Percentiles rank a stretch among this genome's conserved stretches.
phyloP scores from a whole-genome alignment of 53 echinoderm and acorn worm genomes.

The Astropecten irregularis region DNA sequence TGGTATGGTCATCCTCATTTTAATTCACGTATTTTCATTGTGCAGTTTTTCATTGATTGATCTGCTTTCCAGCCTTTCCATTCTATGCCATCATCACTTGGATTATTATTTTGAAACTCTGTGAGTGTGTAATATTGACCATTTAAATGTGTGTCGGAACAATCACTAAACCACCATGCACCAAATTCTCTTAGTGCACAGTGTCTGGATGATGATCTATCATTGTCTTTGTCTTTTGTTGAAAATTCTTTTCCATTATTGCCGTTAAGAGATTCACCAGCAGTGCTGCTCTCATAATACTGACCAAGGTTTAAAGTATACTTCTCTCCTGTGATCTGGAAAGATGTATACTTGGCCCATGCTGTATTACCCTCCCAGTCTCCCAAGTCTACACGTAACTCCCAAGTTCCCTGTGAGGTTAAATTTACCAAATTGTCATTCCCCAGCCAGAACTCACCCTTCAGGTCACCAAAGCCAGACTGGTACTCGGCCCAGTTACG shows the following conservation, averaged over 20 bases:
- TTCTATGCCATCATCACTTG: background rate
- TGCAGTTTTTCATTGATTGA: background rate
- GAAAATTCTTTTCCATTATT: background rate
- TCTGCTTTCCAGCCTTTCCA: background rate
- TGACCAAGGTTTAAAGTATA: background rate
- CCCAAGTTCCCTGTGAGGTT: too few relatives aligned
- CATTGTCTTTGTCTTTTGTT: slow-evolving; percentile 9
- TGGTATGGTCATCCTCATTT: background rate
- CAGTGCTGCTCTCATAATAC: background rate
- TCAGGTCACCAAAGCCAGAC: too few relatives aligned
- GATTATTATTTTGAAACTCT: too few relatives aligned
- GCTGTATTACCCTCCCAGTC: too few relatives aligned
- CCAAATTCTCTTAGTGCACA: background rate
- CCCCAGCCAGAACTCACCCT: too few relatives aligned
- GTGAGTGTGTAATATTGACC: slow-evolving; percentile 1
- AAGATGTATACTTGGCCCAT: background rate
- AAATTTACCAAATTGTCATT: too few relatives aligned
- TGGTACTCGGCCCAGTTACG: too few relatives aligned
- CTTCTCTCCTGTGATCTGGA: background rate
- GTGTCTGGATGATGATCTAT: background rate
- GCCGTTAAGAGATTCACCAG: background rate
- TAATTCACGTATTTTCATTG: background rate
- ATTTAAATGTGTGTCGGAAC: slow-evolving; percentile 1
- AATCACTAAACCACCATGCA: slow-evolving; percentile 16
- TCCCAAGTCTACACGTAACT: too few relatives aligned